Evolutionary conservation across 2,888 invertebrate species (phyloP).

Genomic region (Trichopria drosophilae): DNA sequence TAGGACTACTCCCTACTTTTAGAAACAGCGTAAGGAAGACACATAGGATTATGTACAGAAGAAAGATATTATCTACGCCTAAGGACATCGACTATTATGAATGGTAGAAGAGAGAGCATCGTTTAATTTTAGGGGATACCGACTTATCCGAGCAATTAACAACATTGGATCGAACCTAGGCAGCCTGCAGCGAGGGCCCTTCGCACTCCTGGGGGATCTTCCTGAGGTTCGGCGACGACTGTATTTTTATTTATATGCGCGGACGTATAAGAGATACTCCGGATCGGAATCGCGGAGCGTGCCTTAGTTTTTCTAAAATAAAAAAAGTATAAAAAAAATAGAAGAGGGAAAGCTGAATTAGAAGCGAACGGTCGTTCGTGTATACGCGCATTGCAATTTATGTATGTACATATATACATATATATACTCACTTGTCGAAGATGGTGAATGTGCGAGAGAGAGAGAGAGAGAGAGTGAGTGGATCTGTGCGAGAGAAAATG

Average conservation of each 20-base stretch:
- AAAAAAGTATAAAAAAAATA: conserved; percentile 5
- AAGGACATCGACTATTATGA: conserved; percentile 45
- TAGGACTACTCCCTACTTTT: conserved; percentile 42
- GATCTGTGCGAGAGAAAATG: no score
- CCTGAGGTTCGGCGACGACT: no score
- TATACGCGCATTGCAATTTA: conserved; percentile 17
- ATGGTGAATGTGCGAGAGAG: conserved; percentile 13
- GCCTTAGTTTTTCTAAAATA: conserved; percentile 53
- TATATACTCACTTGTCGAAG: conserved; percentile 22
- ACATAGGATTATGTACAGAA: conserved; percentile 56
- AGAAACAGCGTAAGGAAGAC: conserved; percentile 44
- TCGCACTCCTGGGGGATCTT: no score
- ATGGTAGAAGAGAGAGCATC: conserved; percentile 46
- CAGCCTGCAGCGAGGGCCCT: no score
- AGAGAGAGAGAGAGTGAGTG: conserved; percentile 16
- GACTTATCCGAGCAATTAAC: no score
- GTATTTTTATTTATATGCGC: no score
- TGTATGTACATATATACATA: conserved; percentile 29
- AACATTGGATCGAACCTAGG: no score
- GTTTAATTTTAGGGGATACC: conserved; percentile 47
- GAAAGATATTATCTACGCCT: conserved; percentile 52
- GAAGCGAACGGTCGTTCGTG: conserved; percentile 10
- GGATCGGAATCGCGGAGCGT: conserved; percentile 51
- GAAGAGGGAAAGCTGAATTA: conserved; percentile 3
- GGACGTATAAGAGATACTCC: conserved; percentile 21